phyloP scores from a whole-genome alignment of 92 coral and sea anemone species.

The Umimayanthus chanpuru region DNA sequence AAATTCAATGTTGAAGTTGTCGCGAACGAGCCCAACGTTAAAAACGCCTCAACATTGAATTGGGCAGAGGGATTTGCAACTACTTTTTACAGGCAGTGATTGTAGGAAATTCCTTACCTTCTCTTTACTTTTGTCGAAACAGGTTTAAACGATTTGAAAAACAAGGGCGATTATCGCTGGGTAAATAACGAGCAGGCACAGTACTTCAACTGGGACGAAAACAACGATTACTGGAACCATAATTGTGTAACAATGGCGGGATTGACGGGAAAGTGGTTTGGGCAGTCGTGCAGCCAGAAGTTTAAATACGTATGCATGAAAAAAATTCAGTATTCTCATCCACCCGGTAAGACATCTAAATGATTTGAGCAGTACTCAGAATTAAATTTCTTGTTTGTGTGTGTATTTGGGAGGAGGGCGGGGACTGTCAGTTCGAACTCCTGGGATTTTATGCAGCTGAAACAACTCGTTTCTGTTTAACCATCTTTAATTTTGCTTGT shows the following conservation, averaged over 20 bases:
- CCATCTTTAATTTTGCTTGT: no score
- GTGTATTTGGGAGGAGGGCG: no score
- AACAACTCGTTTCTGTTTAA: no score
- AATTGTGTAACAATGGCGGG: slow-evolving; percentile 12
- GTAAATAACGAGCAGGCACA: slow-evolving; percentile 7
- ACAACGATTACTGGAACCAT: no score
- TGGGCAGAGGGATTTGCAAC: no score
- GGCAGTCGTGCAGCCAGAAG: background rate
- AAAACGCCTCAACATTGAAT: no score
- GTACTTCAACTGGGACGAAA: slow-evolving; percentile 16
- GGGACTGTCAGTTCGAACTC: no score
- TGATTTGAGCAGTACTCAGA: background rate
- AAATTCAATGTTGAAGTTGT: no score
- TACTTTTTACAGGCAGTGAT: no score
- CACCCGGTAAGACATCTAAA: background rate
- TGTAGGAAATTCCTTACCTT: background rate
- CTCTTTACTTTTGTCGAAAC: background rate
- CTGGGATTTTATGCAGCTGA: no score
- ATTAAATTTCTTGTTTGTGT: background rate
- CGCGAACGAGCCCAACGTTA: no score
- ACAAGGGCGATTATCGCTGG: slow-evolving; percentile 12
- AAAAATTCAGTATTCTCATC: background rate
- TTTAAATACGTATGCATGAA: slow-evolving; percentile 19
- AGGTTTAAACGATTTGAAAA: slow-evolving; percentile 6
- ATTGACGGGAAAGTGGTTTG: slow-evolving; percentile 3